Base-by-base conservation (phyloP, 2,797 vertebrate species). In the Micropoecilia bifurca region DNA sequence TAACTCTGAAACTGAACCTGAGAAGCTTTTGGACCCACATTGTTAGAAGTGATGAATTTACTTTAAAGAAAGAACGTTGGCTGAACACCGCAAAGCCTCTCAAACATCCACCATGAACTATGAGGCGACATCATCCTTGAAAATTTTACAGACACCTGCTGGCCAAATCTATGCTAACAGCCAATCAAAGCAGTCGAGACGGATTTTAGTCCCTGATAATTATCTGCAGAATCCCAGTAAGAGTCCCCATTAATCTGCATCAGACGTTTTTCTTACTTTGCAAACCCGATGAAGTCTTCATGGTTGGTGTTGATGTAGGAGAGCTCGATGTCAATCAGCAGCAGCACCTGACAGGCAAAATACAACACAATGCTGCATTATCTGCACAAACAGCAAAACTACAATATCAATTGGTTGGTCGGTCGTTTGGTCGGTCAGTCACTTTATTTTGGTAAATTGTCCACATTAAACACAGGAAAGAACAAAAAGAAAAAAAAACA, bases 241-340 rank as follows among this genome's bases (percentile, higher is more conserved):
- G 55, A 57, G 55, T 59, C 12, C n/a, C 55, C n/a, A 2, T 7
- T 16, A 6, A 63, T 63, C 16, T 20, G 59, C 9, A 20, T 6
- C 7, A 16, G 14, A 43, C 47, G 22, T 55, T 39, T 7, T 0
- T 96, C 97, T 94, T 92, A 99, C 98, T 98, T 98, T 86, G 98
- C 97, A 77, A 99, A 99, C 39, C 98, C 98, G 20, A 99, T 99
- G 94, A 99, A 99, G 93, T 99, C 98, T 78, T 99, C 98, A 0
- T 99, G 98, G 91, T 99, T 99, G 0, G 98, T 99, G 95, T 99
- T 99, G 94, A 99, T 99, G 95, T 99, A 99, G 4, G 98, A 98
- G 47, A 98, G 96, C 90, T 99, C 98, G 0, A 99, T 99, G 92
- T 99, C 98, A 6, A 99, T 99, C 85, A 98, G 90, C 80, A 99